Base-by-base conservation (phyloP, 1,140 invertebrate genomes). In the Colletes latitarsis region DNA sequence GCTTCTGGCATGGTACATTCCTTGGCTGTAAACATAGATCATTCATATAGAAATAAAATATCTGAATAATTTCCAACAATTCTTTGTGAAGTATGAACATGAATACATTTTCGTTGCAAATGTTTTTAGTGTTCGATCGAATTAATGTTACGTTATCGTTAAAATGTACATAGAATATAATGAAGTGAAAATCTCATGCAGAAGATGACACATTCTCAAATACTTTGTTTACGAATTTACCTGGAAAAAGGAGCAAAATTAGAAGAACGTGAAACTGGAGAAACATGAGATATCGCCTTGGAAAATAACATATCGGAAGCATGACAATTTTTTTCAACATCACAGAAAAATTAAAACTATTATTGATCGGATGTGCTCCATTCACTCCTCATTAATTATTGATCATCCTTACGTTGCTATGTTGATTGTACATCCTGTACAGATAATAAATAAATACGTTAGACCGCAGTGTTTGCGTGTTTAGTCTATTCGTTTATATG, bases 1-100 rank as follows among this genome's bases (percentile, higher is more conserved):
- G 93, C 94, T 82, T 94, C 92, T 41, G 94, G 94, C 68, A 93
- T 82, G 70, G 74, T 62, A 30, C 85, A 81, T 21, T 64, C 41
- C 19, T 58, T 77, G 5, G 19, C 84, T 87, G 5, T 1, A 74
- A 70, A 15, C 21, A 60, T 4, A 75, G 55, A 14, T 43, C 14
- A 57, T 43, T 57, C 14, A 6, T 14, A 30, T 46, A 43, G 10
- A 62, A 1, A 63, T 12, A 30, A 19, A 52, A 53, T 49, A 6
- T 17, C 0, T 8, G 21, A 14, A 39, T 30, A 46, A 53, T 19
- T 49, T 43, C n/a, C 4, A 49, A 15, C 6, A 1, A 49, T 52
- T 67, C 19, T 21, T 49, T 19, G 6, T 14, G 14, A n/a, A 67
- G 15, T 67, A 52, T 67, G 4, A 4, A 14, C 10, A 67, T 1